Percentiles rank a stretch among this genome's conserved stretches.
Evolutionary conservation across 2,888 invertebrate genomes (phyloP).

Genomic region (Heterodera filipjevi): DNA sequence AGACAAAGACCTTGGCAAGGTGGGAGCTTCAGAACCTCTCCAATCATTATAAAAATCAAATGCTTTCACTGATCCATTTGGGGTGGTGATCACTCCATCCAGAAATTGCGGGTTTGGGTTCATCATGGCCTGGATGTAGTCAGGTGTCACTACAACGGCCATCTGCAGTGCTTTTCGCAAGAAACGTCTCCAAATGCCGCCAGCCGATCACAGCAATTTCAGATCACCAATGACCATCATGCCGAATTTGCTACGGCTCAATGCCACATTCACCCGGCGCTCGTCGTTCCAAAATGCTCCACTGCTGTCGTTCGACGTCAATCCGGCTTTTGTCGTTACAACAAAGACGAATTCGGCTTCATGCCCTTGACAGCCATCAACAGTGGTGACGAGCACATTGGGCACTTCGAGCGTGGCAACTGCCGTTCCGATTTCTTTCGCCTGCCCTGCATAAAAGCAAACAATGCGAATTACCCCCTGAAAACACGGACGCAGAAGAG

Average conservation of each 20-base stretch:
- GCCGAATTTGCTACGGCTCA: neutral
- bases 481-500: neutral
- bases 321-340: conserved; percentile 2
- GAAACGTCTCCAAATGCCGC: conserved; percentile 16
- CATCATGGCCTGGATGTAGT: conserved; percentile 9
- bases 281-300: conserved; percentile 23
- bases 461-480: neutral
- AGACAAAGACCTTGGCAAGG: neutral
- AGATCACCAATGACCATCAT: neutral
- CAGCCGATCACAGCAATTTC: neutral
- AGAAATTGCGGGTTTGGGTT: neutral
- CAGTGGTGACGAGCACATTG: neutral
- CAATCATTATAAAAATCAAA: conserved; percentile 4
- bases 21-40: neutral
- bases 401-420: neutral
- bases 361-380: conserved; percentile 6
- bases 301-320: neutral
- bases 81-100: neutral
- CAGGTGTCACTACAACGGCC: neutral
- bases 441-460: conserved; percentile 14
- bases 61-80: conserved; percentile 5
- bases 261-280: conserved; percentile 4
- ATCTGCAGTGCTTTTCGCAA: neutral
- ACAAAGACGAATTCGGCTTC: conserved; percentile 9
- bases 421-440: neutral